Percentiles rank a stretch among this genome's conserved stretches.
These are phyloP conservation scores for Peribatodes rhomboidaria DNA, from an alignment of 2,888 invertebrate species.

Conservation along the genomic window DNA sequence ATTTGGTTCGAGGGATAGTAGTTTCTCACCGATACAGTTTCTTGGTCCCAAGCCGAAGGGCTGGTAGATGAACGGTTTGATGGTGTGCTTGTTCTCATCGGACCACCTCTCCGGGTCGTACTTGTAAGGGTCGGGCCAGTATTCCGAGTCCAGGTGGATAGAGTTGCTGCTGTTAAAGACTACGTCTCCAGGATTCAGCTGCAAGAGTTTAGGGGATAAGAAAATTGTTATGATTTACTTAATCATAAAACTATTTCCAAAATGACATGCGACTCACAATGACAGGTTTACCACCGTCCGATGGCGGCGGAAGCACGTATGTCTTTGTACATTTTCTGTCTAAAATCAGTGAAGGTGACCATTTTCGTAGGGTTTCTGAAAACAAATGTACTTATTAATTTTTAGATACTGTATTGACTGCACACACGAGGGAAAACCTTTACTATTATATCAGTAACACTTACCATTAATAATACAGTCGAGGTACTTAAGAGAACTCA, in stretches of 20 bases:
- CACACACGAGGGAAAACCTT: too few relatives aligned
- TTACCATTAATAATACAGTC: slow-evolving; percentile 72
- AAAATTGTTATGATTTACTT: too few relatives aligned
- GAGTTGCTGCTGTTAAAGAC: slow-evolving; percentile 40
- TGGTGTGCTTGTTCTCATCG: slow-evolving; percentile 74
- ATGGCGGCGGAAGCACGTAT: slow-evolving; percentile 74
- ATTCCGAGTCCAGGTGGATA: slow-evolving; percentile 53
- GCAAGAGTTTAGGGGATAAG: too few relatives aligned
- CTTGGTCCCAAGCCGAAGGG: slow-evolving; percentile 86
- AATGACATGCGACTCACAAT: slow-evolving; percentile 54
- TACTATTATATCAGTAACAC: too few relatives aligned
- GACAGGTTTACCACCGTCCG: slow-evolving; percentile 66
- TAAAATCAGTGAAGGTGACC: slow-evolving; percentile 76
- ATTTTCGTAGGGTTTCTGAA: slow-evolving; percentile 80
- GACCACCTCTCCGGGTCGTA: slow-evolving; percentile 81
- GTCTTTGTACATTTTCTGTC: slow-evolving; percentile 82
- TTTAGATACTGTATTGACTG: too few relatives aligned
- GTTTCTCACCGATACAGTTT: slow-evolving; percentile 81
- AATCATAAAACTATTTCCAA: too few relatives aligned
- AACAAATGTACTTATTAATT: too few relatives aligned
- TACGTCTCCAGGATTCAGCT: slow-evolving; percentile 42
- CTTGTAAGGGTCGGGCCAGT: slow-evolving; percentile 61
- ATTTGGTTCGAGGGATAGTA: too few relatives aligned
- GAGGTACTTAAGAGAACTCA: slow-evolving; percentile 68
- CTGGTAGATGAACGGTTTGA: slow-evolving; percentile 78